phyloP scores from a whole-genome alignment of 2,888 invertebrate genomes.

The Agrotis segetum region DNA sequence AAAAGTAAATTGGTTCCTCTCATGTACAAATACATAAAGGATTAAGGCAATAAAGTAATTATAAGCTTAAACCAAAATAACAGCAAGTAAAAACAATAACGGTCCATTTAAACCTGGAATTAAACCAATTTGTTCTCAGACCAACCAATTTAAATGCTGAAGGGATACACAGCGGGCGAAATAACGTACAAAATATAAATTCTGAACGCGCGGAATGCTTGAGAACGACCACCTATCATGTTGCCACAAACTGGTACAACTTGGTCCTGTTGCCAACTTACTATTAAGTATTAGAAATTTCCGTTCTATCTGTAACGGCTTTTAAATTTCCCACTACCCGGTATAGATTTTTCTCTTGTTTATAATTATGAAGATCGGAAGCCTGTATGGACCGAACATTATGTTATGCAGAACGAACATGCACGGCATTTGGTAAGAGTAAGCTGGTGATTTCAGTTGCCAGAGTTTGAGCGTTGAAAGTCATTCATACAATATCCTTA shows the following conservation, averaged over 20 bases:
- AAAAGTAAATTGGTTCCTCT: neutral
- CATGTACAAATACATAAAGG: neutral
- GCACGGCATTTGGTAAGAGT: neutral
- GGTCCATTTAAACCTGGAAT: slow-evolving; percentile 12
- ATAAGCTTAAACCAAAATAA: neutral
- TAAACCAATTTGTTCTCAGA: slow-evolving; percentile 29
- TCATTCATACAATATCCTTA: no score
- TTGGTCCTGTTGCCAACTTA: slow-evolving; percentile 46
- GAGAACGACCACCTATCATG: slow-evolving; percentile 61
- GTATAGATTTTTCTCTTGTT: neutral
- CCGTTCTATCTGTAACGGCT: slow-evolving; percentile 7
- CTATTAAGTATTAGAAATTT: slow-evolving; percentile 30
- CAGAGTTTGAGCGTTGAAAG: no score
- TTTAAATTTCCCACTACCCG: neutral
- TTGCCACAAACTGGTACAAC: slow-evolving; percentile 44
- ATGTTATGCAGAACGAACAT: no score
- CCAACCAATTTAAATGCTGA: slow-evolving; percentile 50
- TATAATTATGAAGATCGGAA: neutral
- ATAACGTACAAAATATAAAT: slow-evolving; percentile 58
- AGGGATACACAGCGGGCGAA: slow-evolving; percentile 38
- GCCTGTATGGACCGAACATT: no score
- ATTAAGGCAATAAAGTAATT: neutral
- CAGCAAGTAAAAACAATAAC: slow-evolving; percentile 4
- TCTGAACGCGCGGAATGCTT: slow-evolving; percentile 52
- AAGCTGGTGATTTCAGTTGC: neutral